Percentiles rank a stretch among this genome's conserved stretches.
These are phyloP conservation scores for Drosophila oshimai DNA, from an alignment of 1,140 invertebrate genomes.

Conservation along the genomic window DNA sequence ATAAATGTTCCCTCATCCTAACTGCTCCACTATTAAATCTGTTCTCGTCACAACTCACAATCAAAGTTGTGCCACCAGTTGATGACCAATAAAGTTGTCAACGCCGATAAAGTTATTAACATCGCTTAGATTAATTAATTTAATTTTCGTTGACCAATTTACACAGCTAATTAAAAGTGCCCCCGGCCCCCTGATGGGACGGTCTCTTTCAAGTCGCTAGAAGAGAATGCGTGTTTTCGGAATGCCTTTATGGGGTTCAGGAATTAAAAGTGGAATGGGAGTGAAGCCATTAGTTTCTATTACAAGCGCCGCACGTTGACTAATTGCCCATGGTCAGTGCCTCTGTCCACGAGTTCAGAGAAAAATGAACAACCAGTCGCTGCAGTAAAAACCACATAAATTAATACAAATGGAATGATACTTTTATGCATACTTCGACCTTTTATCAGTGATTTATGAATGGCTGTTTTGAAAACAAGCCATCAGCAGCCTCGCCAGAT, in stretches of 20 bases:
- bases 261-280: constrained; percentile 1
- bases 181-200: background rate
- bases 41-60: constrained; percentile 5
- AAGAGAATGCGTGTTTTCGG: constrained; percentile 43
- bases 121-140: constrained; percentile 54
- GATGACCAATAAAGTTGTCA: constrained; percentile 55
- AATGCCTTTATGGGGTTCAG: constrained; percentile 54
- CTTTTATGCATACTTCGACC: constrained; percentile 19
- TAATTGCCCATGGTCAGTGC: constrained; percentile 57
- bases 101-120: constrained; percentile 66
- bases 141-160: constrained; percentile 54
- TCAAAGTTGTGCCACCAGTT: constrained; percentile 18
- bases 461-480: constrained; percentile 34
- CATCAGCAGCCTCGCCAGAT: constrained; percentile 5
- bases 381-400: constrained; percentile 26
- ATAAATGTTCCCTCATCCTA: background rate
- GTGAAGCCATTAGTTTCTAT: constrained; percentile 61
- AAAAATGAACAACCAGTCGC: constrained; percentile 26
- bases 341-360: constrained; percentile 10
- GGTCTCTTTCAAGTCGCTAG: constrained; percentile 35
- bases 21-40: background rate
- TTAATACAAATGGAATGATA: constrained; percentile 52
- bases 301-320: constrained; percentile 46
- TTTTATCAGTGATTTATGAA: constrained; percentile 68
- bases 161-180: constrained; percentile 48